These are phyloP conservation scores for Tachysurus fulvidraco DNA, from an alignment of 2,113 vertebrate genomes.

Conservation along the genomic window DNA sequence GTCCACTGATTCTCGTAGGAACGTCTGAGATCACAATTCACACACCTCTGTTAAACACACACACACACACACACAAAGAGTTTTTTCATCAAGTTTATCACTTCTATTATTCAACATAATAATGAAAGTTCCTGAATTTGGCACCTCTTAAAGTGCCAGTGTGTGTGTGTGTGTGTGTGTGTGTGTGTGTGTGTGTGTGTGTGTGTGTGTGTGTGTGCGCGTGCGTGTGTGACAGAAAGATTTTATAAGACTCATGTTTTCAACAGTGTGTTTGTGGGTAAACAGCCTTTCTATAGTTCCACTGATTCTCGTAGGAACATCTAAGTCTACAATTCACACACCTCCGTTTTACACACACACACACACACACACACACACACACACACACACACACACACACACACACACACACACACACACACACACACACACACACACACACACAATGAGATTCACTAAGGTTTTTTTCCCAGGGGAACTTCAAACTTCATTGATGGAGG, in stretches of 20 bases:
- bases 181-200: neutral
- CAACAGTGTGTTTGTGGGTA: constrained; percentile 7
- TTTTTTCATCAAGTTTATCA: neutral
- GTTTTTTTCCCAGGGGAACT: neutral
- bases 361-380: too few species aligned
- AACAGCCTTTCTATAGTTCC: constrained; percentile 20
- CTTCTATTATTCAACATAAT: too few species aligned
- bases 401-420: too few species aligned
- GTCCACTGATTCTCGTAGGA: constrained; percentile 38
- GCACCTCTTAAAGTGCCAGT: too few species aligned
- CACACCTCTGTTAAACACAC: constrained; percentile 18
- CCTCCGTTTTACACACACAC: neutral
- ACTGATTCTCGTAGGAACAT: constrained; percentile 30
- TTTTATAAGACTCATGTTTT: neutral
- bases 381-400: too few species aligned
- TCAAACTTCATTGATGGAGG: neutral
- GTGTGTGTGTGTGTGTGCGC: neutral
- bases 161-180: too few species aligned
- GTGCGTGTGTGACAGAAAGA: neutral
- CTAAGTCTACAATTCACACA: neutral
- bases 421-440: too few species aligned
- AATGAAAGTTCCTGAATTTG: neutral
- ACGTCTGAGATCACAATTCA: constrained; percentile 1
- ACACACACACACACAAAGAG: constrained; percentile 18
- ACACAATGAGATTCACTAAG: neutral